Evolutionary conservation across 2,888 invertebrate species (phyloP).

Genomic region (Drosophila siamana): DNA sequence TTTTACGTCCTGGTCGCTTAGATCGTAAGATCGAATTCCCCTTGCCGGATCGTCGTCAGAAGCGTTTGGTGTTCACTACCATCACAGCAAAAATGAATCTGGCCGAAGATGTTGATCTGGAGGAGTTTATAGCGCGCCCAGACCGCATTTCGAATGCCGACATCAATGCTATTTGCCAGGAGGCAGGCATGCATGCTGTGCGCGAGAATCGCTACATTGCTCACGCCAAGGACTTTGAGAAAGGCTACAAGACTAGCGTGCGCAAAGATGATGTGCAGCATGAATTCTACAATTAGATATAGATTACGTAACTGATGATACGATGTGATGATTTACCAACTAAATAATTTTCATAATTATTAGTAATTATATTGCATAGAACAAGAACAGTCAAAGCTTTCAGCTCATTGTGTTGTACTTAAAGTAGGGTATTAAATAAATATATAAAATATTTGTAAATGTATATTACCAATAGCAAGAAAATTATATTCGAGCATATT

Average conservation of each 20-base stretch:
- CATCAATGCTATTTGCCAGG: conserved; percentile 99
- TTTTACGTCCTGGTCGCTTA: conserved; percentile 90
- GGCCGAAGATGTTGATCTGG: conserved; percentile 99
- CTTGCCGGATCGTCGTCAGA: conserved; percentile 94
- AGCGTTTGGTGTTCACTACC: conserved; percentile 98
- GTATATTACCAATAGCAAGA: too few species aligned
- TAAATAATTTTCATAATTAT: too few species aligned
- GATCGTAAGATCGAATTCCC: conserved; percentile 99
- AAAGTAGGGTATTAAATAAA: too few species aligned
- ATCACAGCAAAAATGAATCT: conserved; percentile 98
- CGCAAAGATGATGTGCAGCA: conserved; percentile 98
- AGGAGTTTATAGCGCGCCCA: conserved; percentile 99
- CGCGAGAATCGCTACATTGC: conserved; percentile 99
- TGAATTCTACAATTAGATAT: conserved; percentile 98
- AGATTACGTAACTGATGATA: not conserved
- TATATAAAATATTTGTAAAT: too few species aligned
- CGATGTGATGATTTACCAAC: too few species aligned
- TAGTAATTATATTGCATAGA: too few species aligned
- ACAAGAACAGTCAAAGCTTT: too few species aligned
- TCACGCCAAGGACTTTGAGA: conserved; percentile 99
- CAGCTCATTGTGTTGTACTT: too few species aligned
- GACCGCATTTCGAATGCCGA: conserved; percentile 99
- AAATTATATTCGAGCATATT: too few species aligned
- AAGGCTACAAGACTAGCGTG: conserved; percentile 99
- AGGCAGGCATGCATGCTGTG: conserved; percentile 99